A percentile compares a stretch with the other conserved stretches of the same genome.
phyloP scores from a whole-genome alignment of 2,113 vertebrate species.

The Serinus canaria region DNA sequence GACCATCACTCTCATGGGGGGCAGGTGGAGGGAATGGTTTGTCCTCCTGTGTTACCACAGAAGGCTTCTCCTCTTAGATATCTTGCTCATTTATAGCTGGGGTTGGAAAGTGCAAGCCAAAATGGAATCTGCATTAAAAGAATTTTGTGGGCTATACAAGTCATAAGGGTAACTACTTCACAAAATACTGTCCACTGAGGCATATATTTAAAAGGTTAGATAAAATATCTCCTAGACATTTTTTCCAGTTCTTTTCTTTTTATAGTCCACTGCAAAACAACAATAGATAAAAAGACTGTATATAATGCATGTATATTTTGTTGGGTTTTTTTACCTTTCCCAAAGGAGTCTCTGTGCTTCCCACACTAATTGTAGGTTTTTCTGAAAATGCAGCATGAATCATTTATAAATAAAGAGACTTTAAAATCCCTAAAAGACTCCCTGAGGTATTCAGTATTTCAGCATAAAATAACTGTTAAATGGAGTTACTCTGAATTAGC shows the following conservation, averaged over 20 bases:
- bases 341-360: constrained; percentile 81
- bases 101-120: not conserved
- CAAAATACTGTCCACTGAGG: constrained; percentile 58
- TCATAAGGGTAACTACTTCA: constrained; percentile 33
- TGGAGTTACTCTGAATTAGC: constrained; percentile 87
- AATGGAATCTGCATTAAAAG: constrained; percentile 28
- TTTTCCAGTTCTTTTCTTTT: constrained; percentile 65
- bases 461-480: constrained; percentile 88
- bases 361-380: constrained; percentile 90
- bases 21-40: not conserved
- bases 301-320: constrained; percentile 68
- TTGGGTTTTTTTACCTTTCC: constrained; percentile 73
- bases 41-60: not conserved
- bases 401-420: constrained; percentile 89
- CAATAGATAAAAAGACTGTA: constrained; percentile 62
- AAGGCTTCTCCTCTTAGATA: constrained; percentile 1
- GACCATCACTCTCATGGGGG: not conserved
- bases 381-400: constrained; percentile 88
- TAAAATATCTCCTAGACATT: constrained; percentile 56
- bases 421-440: constrained; percentile 87
- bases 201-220: constrained; percentile 68
- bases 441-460: constrained; percentile 82
- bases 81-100: constrained; percentile 22
- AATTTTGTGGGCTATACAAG: constrained; percentile 58
- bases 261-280: constrained; percentile 73